Evolutionary conservation across 1,140 invertebrate genomes (phyloP), one percentile per base, ranked within the genome.

Genomic region (Zaprionus camerounensis): DNA sequence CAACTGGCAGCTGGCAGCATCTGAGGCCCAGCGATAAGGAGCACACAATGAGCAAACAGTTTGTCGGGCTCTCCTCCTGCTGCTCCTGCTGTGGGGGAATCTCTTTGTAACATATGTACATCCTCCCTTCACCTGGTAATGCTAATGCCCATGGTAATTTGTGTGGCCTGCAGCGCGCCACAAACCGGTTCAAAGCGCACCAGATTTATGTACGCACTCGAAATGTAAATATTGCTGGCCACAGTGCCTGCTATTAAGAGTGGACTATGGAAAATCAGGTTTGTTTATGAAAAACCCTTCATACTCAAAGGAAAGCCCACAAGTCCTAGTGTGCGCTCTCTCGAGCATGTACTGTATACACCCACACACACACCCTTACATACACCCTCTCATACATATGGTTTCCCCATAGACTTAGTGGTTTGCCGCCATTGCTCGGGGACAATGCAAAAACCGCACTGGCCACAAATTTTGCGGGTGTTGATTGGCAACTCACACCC

Each of bases 181-280:
- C 68, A 51, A 53, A 61, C 49, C 13, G 46, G 67, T 77, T 82
- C 80, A 86, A 66, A 80, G 71, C 65, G 44, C 71, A 76, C 34
- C 63, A 61, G 66, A 80, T 87, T 80, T 87, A 86, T 86, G 76
- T 71, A 66, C 61, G 56, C 51, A 66, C 28, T 17, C 38, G 56
- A 70, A 72, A 82, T 72, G 57, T 85, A 71, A 79, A 78, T 71
- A 68, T 24, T 22, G n/a, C 9, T 34, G 9, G 3, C 2, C 20
- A 49, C 46, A 49, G 46, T 49, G 17, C 2, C 2, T 11, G 46
- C 46, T 12, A 6, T 0, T 3, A 20, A 17, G 2, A 17, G 46
- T 49, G 46, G 17, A 5, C 46, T 12, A 22, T 15, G 44, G 7
- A 20, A 41, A 41, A 41, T 34, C 0, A 11, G 31, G 9, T 34